phyloP scores from a whole-genome alignment of 2,888 invertebrate genomes.

The Calephelis perditalis region DNA sequence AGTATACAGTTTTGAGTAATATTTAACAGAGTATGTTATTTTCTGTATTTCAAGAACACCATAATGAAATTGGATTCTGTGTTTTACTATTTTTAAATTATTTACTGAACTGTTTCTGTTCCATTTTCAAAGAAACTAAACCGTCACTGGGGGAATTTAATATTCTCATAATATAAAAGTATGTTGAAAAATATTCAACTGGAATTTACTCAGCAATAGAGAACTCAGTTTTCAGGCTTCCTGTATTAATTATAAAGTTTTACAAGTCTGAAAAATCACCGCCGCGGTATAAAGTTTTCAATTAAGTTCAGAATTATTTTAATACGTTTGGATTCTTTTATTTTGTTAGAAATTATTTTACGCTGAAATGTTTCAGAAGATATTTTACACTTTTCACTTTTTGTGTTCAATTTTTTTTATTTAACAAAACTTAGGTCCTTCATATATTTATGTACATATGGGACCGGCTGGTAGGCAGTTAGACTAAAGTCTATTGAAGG shows the following conservation, averaged over 20 bases:
- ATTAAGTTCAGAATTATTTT: slow-evolving; percentile 7
- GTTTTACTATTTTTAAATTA: too few relatives aligned
- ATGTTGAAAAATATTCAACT: slow-evolving; percentile 5
- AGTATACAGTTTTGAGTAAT: too few relatives aligned
- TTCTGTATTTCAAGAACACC: too few relatives aligned
- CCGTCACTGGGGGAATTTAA: slow-evolving; percentile 1
- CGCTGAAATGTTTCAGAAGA: neutral
- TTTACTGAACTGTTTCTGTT: too few relatives aligned
- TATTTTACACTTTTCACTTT: too few relatives aligned
- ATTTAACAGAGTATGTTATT: too few relatives aligned
- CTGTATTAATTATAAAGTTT: slow-evolving; percentile 13
- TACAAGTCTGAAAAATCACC: slow-evolving; percentile 7
- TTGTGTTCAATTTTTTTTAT: too few relatives aligned
- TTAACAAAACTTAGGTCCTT: too few relatives aligned
- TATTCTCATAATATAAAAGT: slow-evolving; percentile 9
- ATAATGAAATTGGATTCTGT: too few relatives aligned
- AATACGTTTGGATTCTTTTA: neutral
- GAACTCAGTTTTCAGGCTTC: slow-evolving; percentile 9
- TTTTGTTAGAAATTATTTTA: neutral
- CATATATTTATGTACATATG: too few relatives aligned
- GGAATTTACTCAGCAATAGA: slow-evolving; percentile 12
- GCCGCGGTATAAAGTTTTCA: slow-evolving; percentile 3
- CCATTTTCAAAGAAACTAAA: neutral
- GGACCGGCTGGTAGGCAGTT: too few relatives aligned
- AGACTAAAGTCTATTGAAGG: too few relatives aligned